Percentiles rank a stretch among this genome's conserved stretches.
Conservation (phyloP, 2,888 invertebrate species). For the Stenchaetothrips biformis region DNA sequence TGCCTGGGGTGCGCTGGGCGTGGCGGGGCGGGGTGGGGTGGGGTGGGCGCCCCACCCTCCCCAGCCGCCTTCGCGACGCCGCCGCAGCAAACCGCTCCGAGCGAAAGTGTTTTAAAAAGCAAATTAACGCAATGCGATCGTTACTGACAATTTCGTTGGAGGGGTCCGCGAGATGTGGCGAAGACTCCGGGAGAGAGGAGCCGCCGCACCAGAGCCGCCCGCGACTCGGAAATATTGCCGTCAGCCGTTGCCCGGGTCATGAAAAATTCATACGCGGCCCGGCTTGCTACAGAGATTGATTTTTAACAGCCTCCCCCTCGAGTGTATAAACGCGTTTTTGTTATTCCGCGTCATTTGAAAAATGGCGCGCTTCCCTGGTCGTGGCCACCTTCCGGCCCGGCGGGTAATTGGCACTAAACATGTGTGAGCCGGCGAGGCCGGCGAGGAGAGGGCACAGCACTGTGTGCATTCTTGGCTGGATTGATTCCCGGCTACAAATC, state of each 20-base stretch:
- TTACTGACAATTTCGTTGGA: neutral
- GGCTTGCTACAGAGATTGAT: neutral
- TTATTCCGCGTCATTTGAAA: no score
- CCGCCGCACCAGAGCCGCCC: neutral
- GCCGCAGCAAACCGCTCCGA: neutral
- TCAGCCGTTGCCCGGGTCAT: neutral
- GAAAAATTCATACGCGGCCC: neutral
- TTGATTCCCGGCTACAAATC: constrained; percentile 8
- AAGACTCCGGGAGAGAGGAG: neutral
- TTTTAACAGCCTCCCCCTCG: neutral
- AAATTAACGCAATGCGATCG: neutral
- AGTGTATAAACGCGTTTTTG: no score
- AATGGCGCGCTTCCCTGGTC: no score
- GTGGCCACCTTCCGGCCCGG: no score
- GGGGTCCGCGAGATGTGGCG: neutral
- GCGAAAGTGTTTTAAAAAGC: neutral
- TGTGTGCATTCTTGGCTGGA: neutral
- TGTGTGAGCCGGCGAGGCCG: neutral
- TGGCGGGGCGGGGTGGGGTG: neutral
- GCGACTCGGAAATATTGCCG: no score
- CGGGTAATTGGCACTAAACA: no score
- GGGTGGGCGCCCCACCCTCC: neutral
- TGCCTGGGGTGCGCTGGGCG: neutral
- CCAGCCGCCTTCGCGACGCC: no score
- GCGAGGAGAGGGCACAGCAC: neutral